These are phyloP conservation scores for Eulemur albifrons DNA, from an alignment of 2,797 vertebrate species.

Conservation along the genomic window DNA sequence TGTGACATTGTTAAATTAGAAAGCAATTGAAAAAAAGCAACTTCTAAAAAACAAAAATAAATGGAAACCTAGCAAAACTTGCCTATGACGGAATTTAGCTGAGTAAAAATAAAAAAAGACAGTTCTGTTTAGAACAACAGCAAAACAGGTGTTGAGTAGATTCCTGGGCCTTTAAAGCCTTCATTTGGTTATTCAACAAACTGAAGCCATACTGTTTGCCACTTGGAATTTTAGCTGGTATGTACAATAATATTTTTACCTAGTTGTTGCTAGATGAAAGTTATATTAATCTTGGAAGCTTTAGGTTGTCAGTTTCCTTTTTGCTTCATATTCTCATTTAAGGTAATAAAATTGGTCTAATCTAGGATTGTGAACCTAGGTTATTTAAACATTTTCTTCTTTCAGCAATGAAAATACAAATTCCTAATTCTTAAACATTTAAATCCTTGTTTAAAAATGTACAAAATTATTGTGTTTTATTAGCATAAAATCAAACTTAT, in stretches of 20 bases:
- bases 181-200: slow-evolving; percentile 15
- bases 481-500: slow-evolving; percentile 97
- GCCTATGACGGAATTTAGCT: neutral
- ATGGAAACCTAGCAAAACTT: slow-evolving; percentile 4
- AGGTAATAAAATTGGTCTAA: neutral
- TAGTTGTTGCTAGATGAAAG: neutral
- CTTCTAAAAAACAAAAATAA: neutral
- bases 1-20: slow-evolving; percentile 4
- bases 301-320: neutral
- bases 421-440: slow-evolving; percentile 55
- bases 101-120: slow-evolving; percentile 27
- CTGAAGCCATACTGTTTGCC: neutral
- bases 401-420: slow-evolving; percentile 29
- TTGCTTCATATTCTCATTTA: neutral
- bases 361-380: neutral
- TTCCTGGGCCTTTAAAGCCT: neutral
- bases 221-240: neutral
- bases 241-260: neutral
- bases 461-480: slow-evolving; percentile 95
- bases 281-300: neutral
- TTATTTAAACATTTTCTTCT: slow-evolving; percentile 31
- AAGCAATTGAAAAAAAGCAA: neutral
- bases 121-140: slow-evolving; percentile 1
- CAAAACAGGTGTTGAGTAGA: neutral
- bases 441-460: slow-evolving; percentile 78